Evolutionary conservation across 2,113 vertebrate species (phyloP), one percentile per base, ranked within the genome.

Genomic region (Sapajus apella): DNA sequence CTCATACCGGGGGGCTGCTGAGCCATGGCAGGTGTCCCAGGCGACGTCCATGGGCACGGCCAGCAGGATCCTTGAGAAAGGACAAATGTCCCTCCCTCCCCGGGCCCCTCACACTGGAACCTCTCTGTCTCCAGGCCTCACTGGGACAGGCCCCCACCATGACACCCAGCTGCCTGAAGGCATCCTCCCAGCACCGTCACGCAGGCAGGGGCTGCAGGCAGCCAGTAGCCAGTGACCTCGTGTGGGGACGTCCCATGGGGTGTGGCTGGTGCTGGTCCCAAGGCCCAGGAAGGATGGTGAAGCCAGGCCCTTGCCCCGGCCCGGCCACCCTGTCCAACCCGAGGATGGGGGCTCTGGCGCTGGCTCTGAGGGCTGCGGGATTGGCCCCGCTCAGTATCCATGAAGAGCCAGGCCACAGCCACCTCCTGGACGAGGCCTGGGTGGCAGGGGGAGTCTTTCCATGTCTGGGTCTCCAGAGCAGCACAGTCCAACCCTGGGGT

Each of bases 141-240:
- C 52, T 32, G 47, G 72, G n/a, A 20, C 2, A 30, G 70, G 32
- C 32, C 64, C 50, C 25, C 9, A 10, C 76, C 18, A 25, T 4
- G 47, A 75, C 30, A 58, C 35, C 7, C 32, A 21, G 23, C 27
- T 1, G 5, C n/a, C 35, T 20, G 50, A 81, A 58, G 0, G 1
- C 3, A 0, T 10, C 7, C 11, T 58, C 66, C 30, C 18, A 23
- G 52, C 3, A 7, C 70, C 27, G 3, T 21, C 35, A 23, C 3
- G 0, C 61, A 30, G 27, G 40, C 20, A 81, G 43, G 80, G 20
- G 50, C 27, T 50, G 11, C 56, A 23, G 88, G 64, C 40, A 56
- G 45, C 9, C 16, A 0, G 45, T 70, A n/a, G 61, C 23, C 52
- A 47, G 3, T 11, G 52, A 43, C 72, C 66, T 58, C 79, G 0